Evolutionary conservation across 1,140 invertebrate species (phyloP).

Genomic region (Aphaenogaster floridana): DNA sequence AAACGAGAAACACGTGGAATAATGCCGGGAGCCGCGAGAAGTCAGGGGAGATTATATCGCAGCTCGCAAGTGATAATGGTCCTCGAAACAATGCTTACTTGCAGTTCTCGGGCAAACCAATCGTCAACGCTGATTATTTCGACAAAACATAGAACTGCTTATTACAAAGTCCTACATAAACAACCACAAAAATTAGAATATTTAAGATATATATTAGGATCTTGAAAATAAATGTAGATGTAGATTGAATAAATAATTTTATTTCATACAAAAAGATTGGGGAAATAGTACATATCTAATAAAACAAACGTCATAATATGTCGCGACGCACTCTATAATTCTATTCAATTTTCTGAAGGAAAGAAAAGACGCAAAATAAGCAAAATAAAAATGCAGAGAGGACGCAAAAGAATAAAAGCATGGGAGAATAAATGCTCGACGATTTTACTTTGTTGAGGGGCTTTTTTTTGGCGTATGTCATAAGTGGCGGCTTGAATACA

Average conservation of each 20-base stretch:
- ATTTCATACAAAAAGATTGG: not conserved
- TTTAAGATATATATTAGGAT: not conserved
- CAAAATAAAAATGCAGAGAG: conserved; percentile 10
- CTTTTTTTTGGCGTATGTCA: conserved; percentile 3
- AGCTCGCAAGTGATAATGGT: not conserved
- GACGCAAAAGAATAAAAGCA: conserved; percentile 23
- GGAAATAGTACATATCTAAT: not conserved
- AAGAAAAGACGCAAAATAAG: conserved; percentile 5
- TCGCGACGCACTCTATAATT: not conserved
- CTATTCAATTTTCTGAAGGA: not conserved
- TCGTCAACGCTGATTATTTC: not conserved
- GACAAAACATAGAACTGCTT: not conserved
- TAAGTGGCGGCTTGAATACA: not conserved
- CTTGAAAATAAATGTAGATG: not conserved
- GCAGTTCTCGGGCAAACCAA: conserved; percentile 8
- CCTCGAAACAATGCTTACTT: not conserved
- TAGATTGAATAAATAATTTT: not conserved
- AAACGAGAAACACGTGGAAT: conserved; percentile 21
- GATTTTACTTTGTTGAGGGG: conserved; percentile 20
- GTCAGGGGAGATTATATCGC: not conserved
- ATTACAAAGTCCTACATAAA: not conserved
- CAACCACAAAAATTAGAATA: not conserved
- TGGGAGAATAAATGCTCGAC: not conserved
- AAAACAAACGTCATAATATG: not conserved
- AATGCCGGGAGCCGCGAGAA: not conserved